Evolutionary conservation across 2,113 vertebrate species (phyloP).

Genomic region (Phyllopteryx taeniolatus): DNA sequence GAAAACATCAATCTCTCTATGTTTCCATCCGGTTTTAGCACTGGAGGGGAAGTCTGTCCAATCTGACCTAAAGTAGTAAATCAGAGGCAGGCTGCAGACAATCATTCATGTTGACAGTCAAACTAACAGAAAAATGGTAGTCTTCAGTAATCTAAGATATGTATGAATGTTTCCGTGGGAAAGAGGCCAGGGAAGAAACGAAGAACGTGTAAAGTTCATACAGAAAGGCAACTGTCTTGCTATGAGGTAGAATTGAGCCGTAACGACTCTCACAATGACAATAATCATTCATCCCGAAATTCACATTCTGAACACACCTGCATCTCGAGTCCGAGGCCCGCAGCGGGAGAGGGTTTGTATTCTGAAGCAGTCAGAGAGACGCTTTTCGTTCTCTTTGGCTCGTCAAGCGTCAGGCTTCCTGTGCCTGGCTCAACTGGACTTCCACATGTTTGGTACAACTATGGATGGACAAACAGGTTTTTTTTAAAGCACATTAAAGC

Average conservation of each 20-base stretch:
- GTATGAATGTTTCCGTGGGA: no score
- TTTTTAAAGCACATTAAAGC: background rate
- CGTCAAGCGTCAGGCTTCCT: conserved; percentile 68
- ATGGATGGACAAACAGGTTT: conserved; percentile 4
- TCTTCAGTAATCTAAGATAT: no score
- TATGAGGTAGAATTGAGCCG: background rate
- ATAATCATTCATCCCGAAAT: background rate
- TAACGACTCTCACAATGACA: background rate
- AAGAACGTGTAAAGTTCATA: no score
- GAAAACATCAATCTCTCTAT: background rate
- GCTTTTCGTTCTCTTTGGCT: conserved; percentile 69
- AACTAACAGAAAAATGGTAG: background rate
- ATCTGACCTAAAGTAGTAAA: background rate
- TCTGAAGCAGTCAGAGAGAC: conserved; percentile 64
- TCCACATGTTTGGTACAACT: conserved; percentile 89
- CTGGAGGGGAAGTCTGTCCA: background rate
- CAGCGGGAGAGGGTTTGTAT: conserved; percentile 69
- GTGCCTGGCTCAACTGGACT: conserved; percentile 75
- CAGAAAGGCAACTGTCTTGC: background rate
- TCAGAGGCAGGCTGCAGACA: background rate
- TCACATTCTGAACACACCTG: conserved; percentile 64
- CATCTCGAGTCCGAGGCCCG: conserved; percentile 75
- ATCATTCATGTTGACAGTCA: background rate
- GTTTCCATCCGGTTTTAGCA: background rate
- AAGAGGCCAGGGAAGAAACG: no score